Percentiles rank a stretch among this genome's conserved stretches.
These are phyloP conservation scores for Dolichomitus sp. DNA, from an alignment of 2,888 invertebrate species.

Conservation along the genomic window DNA sequence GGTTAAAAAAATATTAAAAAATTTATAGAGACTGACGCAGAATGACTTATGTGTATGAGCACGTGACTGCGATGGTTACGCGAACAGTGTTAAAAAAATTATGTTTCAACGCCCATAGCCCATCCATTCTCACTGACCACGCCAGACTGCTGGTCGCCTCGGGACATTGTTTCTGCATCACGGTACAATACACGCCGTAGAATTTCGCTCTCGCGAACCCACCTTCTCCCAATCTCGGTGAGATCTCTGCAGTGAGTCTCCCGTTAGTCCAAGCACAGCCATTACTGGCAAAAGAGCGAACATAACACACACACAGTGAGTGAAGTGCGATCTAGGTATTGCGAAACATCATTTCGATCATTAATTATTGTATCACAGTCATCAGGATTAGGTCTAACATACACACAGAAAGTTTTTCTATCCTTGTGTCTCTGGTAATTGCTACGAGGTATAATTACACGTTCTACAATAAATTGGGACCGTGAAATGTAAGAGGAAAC, in stretches of 20 bases:
- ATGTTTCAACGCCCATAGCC: conserved; percentile 9
- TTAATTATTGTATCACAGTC: conserved; percentile 45
- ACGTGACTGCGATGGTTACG: background rate
- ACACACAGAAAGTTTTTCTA: background rate
- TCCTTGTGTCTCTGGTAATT: conserved; percentile 23
- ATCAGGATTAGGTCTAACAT: background rate
- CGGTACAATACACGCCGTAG: background rate
- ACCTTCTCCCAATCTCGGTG: conserved; percentile 35
- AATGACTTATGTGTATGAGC: background rate
- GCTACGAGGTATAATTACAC: conserved; percentile 44
- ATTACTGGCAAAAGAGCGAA: background rate
- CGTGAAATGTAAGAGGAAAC: conserved; percentile 24
- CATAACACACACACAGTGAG: background rate
- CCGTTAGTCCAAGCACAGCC: background rate
- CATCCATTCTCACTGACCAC: conserved; percentile 8
- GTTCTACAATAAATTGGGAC: conserved; percentile 20
- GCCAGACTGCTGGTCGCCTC: conserved; percentile 47
- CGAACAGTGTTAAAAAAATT: background rate
- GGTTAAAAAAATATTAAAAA: background rate
- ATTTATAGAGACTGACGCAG: background rate
- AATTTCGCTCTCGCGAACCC: conserved; percentile 18
- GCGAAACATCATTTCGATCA: conserved; percentile 38
- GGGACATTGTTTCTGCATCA: conserved; percentile 45
- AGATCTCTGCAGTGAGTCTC: background rate
- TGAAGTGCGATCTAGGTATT: conserved; percentile 2